Base-by-base conservation (phyloP, 2,888 invertebrate genomes). In the Athalia circularis region DNA sequence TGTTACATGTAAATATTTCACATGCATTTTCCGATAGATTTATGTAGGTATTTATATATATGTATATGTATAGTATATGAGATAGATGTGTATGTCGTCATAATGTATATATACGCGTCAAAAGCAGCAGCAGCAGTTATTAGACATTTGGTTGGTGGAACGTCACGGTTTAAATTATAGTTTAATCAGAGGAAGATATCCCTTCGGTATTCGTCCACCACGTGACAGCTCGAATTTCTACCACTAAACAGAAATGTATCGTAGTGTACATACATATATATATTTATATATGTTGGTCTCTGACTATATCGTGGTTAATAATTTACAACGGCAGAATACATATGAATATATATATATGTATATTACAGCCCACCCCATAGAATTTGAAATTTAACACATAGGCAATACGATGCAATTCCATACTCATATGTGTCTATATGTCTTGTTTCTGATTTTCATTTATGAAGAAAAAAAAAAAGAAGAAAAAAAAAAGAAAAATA, bases 131-230 rank as follows among this genome's bases (percentile, higher is more conserved):
- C 54, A 11, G 54, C 9, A 54, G 54, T 3, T 11, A 11, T 3
- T 11, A 11, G 54, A 54, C 29, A 64, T 13, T 52, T 43, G 54
- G 52, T 68, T 47, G 52, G 29, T 54, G 52, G 52, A 68, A 68
- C 54, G 68, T 68, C 68, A 68, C 68, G 54, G 68, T 68, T 29
- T 68, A 54, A 68, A 68, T 68, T 68, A 68, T 68, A 68, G 68
- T 68, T 68, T 68, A 68, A 68, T 68, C 68, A 68, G 54, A 68
- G 52, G 52, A 29, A 68, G 68, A 68, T 68, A 54, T 68, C 54
- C 68, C 54, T 68, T 68, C 68, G 68, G 68, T 68, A 68, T 68
- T 68, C 43, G 43, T 68, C 68, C 52, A 52, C 5, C 52, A 54
- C 29, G 61, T 61, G 13, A 13, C n/a, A 54, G 54, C 54, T 54